phyloP scores from a whole-genome alignment of 2,113 vertebrate genomes.

The rabbit (Oryctolagus cuniculus) region mOryCun1.1 NC_091436.1:64524501-64525000 shows the following conservation, averaged over 20 bases:
- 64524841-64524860: conserved; percentile 50
- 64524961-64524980: conserved; percentile 6
- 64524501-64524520: background rate
- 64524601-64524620: conserved; percentile 4
- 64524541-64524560: conserved; percentile 67
- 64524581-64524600: conserved; percentile 59
- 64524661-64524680: conserved; percentile 23
- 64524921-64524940: conserved; percentile 38
- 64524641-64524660: background rate
- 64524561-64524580: conserved; percentile 59
- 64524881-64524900: conserved; percentile 40
- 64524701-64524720: conserved; percentile 64
- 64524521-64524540: conserved; percentile 71
- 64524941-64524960: conserved; percentile 48
- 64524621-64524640: conserved; percentile 48
- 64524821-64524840: background rate
- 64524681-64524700: conserved; percentile 52
- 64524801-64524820: accelerated
- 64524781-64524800: background rate
- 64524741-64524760: too few species aligned
- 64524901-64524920: conserved; percentile 59
- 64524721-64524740: conserved; percentile 42
- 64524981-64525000: background rate
- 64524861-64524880: conserved; percentile 60
- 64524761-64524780: background rate